Evolutionary conservation across 2,797 vertebrate genomes (phyloP), one percentile per base, ranked within the genome.

Genomic region (Manis pentadactyla): DNA sequence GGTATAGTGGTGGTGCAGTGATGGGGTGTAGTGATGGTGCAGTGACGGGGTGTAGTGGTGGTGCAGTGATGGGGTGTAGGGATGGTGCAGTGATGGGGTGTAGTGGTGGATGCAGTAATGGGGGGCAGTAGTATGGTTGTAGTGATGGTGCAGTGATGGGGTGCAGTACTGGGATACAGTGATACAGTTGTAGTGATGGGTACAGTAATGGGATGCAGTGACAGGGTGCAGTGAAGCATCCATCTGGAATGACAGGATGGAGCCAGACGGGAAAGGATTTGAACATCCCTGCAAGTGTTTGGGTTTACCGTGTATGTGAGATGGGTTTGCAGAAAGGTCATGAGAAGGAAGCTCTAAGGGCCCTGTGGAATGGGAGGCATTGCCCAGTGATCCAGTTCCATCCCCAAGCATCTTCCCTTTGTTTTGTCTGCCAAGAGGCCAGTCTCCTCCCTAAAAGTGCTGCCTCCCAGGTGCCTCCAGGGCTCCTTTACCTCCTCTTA

Each of bases 291-390:
- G 51, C 74, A 81, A 61, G 18, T 55, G 3, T 81, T 29, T 90
- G 57, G n/a, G 25, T 92, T 85, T 66, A 84, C 63, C 37, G 27
- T 39, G 63, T 85, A 53, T 17, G 10, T 53, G 34, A 83, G 23
- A 39, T 61, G 34, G 19, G 31, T 27, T 83, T 93, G 63, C 34
- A 90, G 93, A 25, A 87, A 92, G 57, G 8, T 19, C 53, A 23
- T 53, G 46, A 17, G 55, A 74, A 57, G 42, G 34, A 79, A 59
- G 12, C 17, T 61, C 49, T 51, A 64, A 64, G 18, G n/a, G 51
- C 77, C 31, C 5, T 10, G 34, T 23, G 4, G 4, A 10, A 18
- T 39, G 42, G 46, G 25, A 66, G 46, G 13, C 34, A 27, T 8
- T 85, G 17, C 64, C 19, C 2, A 1, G 49, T 55, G 77, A 57